Evolutionary conservation across 2,797 vertebrate genomes (phyloP).

Genomic region (Semotilus atromaculatus): DNA sequence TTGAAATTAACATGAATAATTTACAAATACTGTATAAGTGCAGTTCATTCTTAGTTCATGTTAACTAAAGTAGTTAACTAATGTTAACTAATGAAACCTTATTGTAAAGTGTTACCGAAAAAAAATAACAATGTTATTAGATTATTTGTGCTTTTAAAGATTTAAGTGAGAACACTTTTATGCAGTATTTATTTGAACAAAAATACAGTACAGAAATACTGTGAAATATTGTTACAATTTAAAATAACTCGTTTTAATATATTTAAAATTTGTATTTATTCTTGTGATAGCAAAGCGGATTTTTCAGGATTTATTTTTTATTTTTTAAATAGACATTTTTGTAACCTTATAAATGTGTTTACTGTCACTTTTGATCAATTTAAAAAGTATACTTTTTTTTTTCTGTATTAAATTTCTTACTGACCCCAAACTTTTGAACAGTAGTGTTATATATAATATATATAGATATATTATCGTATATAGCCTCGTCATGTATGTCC

Average conservation of each 20-base stretch:
- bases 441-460: background rate
- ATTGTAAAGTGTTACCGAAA: no score
- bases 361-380: background rate
- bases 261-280: background rate
- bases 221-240: background rate
- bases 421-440: background rate
- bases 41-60: no score
- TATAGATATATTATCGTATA: background rate
- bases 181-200: background rate
- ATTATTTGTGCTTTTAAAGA: background rate
- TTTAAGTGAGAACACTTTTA: background rate
- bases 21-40: no score
- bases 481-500: slow-evolving; percentile 21
- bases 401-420: background rate
- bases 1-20: no score
- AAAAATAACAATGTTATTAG: background rate
- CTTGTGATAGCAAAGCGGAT: background rate
- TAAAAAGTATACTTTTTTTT: background rate
- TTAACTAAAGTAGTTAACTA: no score
- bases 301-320: background rate
- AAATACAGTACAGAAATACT: background rate
- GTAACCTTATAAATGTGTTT: background rate
- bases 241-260: background rate
- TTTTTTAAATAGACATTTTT: no score
- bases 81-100: no score